Base-by-base conservation (phyloP, 2,113 vertebrate species). In the Genyomyrus donnyi region DNA sequence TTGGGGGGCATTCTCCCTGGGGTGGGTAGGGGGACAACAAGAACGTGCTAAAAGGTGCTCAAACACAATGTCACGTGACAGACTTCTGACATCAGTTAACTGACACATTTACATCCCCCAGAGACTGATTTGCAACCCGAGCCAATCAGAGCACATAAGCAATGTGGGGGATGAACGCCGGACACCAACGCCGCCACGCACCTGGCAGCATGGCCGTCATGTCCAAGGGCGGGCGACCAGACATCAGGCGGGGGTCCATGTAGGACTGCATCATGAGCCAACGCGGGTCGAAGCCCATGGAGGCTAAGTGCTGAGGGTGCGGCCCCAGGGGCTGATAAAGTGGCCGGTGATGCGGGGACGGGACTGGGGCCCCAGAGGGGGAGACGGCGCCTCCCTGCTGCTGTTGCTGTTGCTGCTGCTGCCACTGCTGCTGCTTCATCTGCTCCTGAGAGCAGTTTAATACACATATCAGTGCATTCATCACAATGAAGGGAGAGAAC, bases 251-350 rank as follows among this genome's bases (percentile, higher is more conserved):
- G 7, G 99, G 98, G 92, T 99, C 98, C 97, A 99, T 98, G 92
- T 99, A 99, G 7, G 98, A 97, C 88, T 99, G 98, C 98, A 99
- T 98, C 99, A 99, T 98, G 46, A 99, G 96, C 99, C 99, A 99
- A 89, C 99, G 96, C 1, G 99, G 99, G 92, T 99, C 99, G 92
- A 99, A 99, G 6, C 98, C 98, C 97, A 99, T 98, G 0, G 98
- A 97, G 89, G 98, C 97, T 93, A 99, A 92, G 89, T 99, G 98
- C 86, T 97, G 98, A 86, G 97, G 98, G 92, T 98, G 98, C 9
- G 98, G 98, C 2, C 97, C 97, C 91, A 99, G 96, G 58, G 98
- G 96, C 91, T 98, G 99, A 93, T 98, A 99, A 17, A 99, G 96
- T 24, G 98, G 97, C 89, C 98, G 97, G 46, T 99, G 98, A 77